Evolutionary conservation across 2,888 invertebrate genomes (phyloP).

Genomic region (Cosmia trapezina): DNA sequence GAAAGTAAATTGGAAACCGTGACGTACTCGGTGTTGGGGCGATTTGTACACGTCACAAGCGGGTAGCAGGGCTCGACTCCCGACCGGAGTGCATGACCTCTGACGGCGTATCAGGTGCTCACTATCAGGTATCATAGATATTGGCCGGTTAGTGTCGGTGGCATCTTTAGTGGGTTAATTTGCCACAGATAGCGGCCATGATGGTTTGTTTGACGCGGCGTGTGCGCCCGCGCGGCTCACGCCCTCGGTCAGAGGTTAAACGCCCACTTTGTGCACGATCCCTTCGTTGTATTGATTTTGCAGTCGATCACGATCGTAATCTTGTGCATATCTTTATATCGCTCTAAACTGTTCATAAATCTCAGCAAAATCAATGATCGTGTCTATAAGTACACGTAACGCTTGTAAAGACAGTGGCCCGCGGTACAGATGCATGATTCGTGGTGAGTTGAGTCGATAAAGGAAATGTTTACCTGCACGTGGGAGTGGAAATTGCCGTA

Average conservation of each 20-base stretch:
- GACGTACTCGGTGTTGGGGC: slow-evolving; percentile 78
- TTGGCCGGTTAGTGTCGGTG: slow-evolving; percentile 75
- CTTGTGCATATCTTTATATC: slow-evolving; percentile 74
- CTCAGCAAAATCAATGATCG: slow-evolving; percentile 57
- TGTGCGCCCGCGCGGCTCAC: slow-evolving; percentile 80
- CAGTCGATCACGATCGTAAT: slow-evolving; percentile 83
- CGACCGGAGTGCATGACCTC: slow-evolving; percentile 64
- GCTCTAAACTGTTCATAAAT: slow-evolving; percentile 57
- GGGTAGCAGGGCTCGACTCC: slow-evolving; percentile 70
- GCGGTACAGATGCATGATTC: slow-evolving; percentile 69
- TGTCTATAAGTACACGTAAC: slow-evolving; percentile 67
- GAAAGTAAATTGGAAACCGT: slow-evolving; percentile 86
- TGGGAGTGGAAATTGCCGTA: slow-evolving; percentile 68
- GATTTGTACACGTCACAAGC: slow-evolving; percentile 86
- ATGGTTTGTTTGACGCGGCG: slow-evolving; percentile 86
- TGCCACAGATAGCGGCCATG: slow-evolving; percentile 84
- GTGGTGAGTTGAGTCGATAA: slow-evolving; percentile 65
- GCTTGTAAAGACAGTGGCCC: slow-evolving; percentile 67
- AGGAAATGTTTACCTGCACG: slow-evolving; percentile 71
- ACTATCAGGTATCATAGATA: slow-evolving; percentile 60
- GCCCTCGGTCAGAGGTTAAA: slow-evolving; percentile 87
- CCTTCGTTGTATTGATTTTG: slow-evolving; percentile 87
- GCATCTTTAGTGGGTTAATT: slow-evolving; percentile 86
- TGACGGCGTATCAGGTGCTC: slow-evolving; percentile 50
- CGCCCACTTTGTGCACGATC: slow-evolving; percentile 88